phyloP scores from a whole-genome alignment of 2,888 invertebrate species.

The Leptarthrus brevirostris region DNA sequence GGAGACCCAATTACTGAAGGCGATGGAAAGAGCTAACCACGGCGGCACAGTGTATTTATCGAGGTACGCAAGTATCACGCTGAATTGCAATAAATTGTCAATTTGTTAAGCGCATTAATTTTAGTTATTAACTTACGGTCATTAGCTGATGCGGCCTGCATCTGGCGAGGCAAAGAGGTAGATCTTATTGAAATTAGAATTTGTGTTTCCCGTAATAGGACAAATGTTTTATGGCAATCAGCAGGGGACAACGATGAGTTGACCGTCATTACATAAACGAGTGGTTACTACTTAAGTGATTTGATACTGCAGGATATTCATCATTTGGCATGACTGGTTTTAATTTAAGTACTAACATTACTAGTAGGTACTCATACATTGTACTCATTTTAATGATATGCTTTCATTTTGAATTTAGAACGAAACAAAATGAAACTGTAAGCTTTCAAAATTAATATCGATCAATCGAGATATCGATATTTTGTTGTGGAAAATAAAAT shows the following conservation, averaged over 20 bases:
- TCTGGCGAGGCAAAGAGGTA: neutral
- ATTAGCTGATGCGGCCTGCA: conserved; percentile 16
- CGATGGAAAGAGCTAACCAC: neutral
- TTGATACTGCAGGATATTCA: neutral
- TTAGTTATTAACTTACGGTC: conserved; percentile 53
- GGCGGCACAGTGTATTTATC: neutral
- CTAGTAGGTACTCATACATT: too few species aligned
- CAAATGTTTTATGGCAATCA: conserved; percentile 31
- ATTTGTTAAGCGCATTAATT: conserved; percentile 57
- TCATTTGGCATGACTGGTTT: too few species aligned
- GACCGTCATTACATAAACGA: neutral
- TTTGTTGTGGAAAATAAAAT: too few species aligned
- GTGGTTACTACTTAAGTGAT: conserved; percentile 28
- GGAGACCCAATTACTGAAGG: conserved; percentile 2
- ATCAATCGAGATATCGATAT: too few species aligned
- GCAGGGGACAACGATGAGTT: neutral
- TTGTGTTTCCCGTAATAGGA: conserved; percentile 28
- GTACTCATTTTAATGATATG: too few species aligned
- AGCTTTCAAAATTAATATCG: too few species aligned
- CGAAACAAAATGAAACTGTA: too few species aligned
- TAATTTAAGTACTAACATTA: too few species aligned
- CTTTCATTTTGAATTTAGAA: too few species aligned
- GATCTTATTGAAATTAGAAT: conserved; percentile 37
- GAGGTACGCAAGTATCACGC: conserved; percentile 17
- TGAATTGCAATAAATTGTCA: conserved; percentile 57